phyloP scores from a whole-genome alignment of 2,797 vertebrate species.

The Acipenser transmontanus region DNA sequence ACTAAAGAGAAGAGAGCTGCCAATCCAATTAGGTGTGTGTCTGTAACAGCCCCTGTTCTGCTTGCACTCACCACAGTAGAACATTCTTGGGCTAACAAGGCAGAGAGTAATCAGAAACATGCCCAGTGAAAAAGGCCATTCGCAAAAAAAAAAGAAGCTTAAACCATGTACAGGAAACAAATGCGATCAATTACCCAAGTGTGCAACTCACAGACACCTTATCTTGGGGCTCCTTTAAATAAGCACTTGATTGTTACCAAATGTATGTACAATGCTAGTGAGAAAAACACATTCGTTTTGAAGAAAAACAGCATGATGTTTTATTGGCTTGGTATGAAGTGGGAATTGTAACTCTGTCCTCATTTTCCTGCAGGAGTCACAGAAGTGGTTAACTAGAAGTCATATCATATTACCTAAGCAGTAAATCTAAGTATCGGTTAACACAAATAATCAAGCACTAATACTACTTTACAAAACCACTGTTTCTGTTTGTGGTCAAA shows the following conservation, averaged over 20 bases:
- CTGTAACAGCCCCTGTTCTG: slow-evolving; percentile 55
- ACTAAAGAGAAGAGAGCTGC: slow-evolving; percentile 37
- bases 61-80: slow-evolving; percentile 61
- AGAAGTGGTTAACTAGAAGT: slow-evolving; percentile 61
- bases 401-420: slow-evolving; percentile 54
- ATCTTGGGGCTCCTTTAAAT: slow-evolving; percentile 81
- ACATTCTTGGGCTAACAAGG: slow-evolving; percentile 63
- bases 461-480: slow-evolving; percentile 50
- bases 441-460: slow-evolving; percentile 57
- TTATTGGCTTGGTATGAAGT: slow-evolving; percentile 62
- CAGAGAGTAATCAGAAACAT: slow-evolving; percentile 70
- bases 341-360: slow-evolving; percentile 51
- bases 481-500: slow-evolving; percentile 51
- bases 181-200: slow-evolving; percentile 90
- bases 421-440: slow-evolving; percentile 59
- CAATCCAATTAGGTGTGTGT: slow-evolving; percentile 43
- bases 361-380: slow-evolving; percentile 54
- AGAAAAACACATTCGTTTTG: slow-evolving; percentile 52
- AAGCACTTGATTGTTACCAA: slow-evolving; percentile 92
- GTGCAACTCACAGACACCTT: slow-evolving; percentile 80
- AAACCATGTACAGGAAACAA: slow-evolving; percentile 77
- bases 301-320: slow-evolving; percentile 47
- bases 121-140: slow-evolving; percentile 39
- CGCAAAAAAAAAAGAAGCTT: slow-evolving; percentile 57
- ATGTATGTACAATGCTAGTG: slow-evolving; percentile 62